Evolutionary conservation across 1,140 invertebrate species (phyloP).

Genomic region (Drosophila simulans): DNA sequence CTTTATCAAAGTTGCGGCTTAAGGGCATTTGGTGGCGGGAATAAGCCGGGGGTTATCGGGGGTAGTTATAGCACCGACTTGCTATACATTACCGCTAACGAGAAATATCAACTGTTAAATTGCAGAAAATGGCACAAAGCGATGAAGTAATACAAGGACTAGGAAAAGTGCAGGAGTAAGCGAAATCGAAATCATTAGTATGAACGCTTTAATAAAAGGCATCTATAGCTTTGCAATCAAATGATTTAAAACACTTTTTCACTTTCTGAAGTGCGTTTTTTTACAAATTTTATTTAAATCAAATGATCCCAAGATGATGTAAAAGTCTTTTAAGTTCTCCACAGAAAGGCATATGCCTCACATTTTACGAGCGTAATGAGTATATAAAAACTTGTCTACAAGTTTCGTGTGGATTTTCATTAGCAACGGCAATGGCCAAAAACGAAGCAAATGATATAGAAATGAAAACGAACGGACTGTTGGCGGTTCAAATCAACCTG

Average conservation of each 20-base stretch:
- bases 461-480: conserved; percentile 42
- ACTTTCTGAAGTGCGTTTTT: too few relatives aligned
- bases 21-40: not conserved
- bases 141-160: not conserved
- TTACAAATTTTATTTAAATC: too few relatives aligned
- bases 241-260: too few relatives aligned
- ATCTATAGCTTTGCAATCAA: too few relatives aligned
- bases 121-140: conserved; percentile 46
- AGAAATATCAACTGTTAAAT: conserved; percentile 61
- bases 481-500: conserved; percentile 46
- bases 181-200: not conserved
- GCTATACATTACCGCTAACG: conserved; percentile 55
- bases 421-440: conserved; percentile 52
- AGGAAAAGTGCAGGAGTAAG: not conserved
- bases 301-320: too few relatives aligned
- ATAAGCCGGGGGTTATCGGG: not conserved
- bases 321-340: not conserved
- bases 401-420: conserved; percentile 78
- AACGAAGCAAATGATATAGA: conserved; percentile 60
- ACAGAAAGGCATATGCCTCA: not conserved
- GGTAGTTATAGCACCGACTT: conserved; percentile 11
- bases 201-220: too few relatives aligned
- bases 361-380: conserved; percentile 6
- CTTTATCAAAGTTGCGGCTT: conserved; percentile 22
- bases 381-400: conserved; percentile 50